phyloP scores from a whole-genome alignment of 2,113 vertebrate species.

The Apus apus region DNA sequence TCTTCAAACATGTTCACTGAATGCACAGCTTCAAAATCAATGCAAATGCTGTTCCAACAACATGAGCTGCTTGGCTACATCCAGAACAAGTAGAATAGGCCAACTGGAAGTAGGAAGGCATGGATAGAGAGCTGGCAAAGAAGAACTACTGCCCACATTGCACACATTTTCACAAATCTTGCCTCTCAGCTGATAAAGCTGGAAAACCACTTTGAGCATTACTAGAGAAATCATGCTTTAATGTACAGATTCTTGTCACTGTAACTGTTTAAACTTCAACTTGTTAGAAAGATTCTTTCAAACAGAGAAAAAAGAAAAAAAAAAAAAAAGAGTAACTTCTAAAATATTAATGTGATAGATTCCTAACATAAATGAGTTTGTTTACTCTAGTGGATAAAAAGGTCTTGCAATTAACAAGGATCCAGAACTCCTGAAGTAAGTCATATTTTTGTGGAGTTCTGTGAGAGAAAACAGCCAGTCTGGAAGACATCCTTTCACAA shows the following conservation, averaged over 20 bases:
- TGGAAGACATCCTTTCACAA: not conserved
- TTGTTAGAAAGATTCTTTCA: not conserved
- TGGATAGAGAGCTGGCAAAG: not conserved
- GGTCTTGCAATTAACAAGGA: not conserved
- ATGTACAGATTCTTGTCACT: not conserved
- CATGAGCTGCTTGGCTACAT: not conserved
- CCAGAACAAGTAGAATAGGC: not conserved
- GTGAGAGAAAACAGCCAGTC: not conserved
- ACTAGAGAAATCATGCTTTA: not conserved
- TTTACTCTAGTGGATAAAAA: not conserved
- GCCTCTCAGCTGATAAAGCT: not conserved
- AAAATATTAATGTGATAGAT: not conserved
- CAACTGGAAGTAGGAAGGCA: not conserved
- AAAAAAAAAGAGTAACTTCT: not conserved
- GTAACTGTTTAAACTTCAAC: not conserved
- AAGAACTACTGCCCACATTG: not conserved
- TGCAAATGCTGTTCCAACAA: not conserved
- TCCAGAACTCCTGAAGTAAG: not conserved
- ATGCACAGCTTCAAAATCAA: not conserved
- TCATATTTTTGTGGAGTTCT: not conserved
- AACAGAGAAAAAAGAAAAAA: not conserved
- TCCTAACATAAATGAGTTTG: not conserved
- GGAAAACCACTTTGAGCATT: not conserved
- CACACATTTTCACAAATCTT: not conserved
- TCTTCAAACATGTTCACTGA: not conserved